Conservation (phyloP, 2,113 vertebrate species). For the Origma solitaria region DNA sequence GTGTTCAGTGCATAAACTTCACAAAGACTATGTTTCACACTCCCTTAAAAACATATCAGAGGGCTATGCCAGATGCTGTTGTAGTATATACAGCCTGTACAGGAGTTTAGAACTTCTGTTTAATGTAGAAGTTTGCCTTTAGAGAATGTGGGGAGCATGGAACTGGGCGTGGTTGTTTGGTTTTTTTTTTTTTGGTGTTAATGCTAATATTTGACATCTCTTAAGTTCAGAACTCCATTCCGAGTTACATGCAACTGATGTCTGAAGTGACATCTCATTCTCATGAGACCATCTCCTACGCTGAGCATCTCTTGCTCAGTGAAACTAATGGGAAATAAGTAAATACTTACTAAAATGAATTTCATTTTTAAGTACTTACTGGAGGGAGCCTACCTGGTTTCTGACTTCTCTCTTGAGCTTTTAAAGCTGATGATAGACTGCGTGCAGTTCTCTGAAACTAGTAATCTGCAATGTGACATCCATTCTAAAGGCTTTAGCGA, state of each 20-base stretch:
- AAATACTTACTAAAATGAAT: neutral
- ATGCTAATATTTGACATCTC: neutral
- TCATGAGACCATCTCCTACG: no score
- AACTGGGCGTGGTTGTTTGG: neutral
- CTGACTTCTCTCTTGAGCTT: neutral
- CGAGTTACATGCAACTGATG: neutral
- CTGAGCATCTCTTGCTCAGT: neutral
- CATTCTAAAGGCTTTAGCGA: neutral
- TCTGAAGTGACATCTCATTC: neutral
- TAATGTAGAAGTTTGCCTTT: neutral
- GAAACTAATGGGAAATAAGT: neutral
- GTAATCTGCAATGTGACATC: neutral
- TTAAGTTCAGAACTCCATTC: neutral
- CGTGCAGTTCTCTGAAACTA: neutral
- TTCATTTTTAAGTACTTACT: neutral
- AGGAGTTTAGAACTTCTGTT: neutral
- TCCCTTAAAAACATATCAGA: neutral
- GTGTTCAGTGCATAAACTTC: neutral
- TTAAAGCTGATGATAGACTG: neutral
- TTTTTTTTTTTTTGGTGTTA: neutral
- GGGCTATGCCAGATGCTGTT: neutral
- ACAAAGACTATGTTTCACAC: neutral
- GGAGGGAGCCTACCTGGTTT: neutral
- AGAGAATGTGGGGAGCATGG: neutral
- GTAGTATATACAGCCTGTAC: neutral